Percentiles rank a stretch among this genome's conserved stretches.
Evolutionary conservation across 2,888 invertebrate genomes (phyloP).

Genomic region (Ichneumon xanthorius): DNA sequence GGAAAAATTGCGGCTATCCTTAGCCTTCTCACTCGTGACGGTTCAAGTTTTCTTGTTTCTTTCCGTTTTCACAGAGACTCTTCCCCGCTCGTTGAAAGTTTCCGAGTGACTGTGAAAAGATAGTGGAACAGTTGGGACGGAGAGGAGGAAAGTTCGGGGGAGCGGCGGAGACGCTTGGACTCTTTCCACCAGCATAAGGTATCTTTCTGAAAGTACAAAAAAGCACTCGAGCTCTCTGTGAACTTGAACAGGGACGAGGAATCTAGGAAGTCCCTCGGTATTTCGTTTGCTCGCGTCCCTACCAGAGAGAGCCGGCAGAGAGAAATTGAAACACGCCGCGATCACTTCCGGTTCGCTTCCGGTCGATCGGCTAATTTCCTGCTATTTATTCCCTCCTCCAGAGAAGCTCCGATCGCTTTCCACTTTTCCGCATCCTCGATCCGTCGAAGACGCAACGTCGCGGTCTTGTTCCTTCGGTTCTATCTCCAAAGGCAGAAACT

Average conservation of each 20-base stretch:
- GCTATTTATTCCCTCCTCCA: constrained; percentile 10
- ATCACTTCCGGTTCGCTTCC: constrained; percentile 40
- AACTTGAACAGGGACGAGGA: constrained; percentile 9
- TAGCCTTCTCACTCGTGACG: constrained; percentile 23
- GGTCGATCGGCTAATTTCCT: constrained; percentile 29
- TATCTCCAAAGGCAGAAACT: background rate
- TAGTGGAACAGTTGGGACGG: constrained; percentile 2
- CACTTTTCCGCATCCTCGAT: background rate
- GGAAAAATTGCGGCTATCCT: constrained; percentile 36
- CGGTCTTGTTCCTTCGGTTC: background rate
- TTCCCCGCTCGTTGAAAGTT: constrained; percentile 47
- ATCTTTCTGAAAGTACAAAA: constrained; percentile 7
- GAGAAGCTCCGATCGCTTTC: background rate
- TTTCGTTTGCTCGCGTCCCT: background rate
- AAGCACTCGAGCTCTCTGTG: constrained; percentile 12
- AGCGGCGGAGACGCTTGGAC: background rate
- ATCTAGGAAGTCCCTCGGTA: background rate
- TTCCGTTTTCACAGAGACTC: constrained; percentile 34
- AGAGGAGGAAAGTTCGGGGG: background rate
- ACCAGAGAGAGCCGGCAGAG: background rate
- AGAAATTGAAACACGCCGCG: constrained; percentile 6
- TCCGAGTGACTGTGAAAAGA: constrained; percentile 25
- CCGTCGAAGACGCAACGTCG: background rate
- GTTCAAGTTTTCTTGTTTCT: constrained; percentile 58
- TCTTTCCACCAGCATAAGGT: background rate